Percentiles rank a stretch among this genome's conserved stretches.
Conservation (phyloP, 2,113 vertebrate genomes). For the Rhynchopsitta pachyrhyncha region DNA sequence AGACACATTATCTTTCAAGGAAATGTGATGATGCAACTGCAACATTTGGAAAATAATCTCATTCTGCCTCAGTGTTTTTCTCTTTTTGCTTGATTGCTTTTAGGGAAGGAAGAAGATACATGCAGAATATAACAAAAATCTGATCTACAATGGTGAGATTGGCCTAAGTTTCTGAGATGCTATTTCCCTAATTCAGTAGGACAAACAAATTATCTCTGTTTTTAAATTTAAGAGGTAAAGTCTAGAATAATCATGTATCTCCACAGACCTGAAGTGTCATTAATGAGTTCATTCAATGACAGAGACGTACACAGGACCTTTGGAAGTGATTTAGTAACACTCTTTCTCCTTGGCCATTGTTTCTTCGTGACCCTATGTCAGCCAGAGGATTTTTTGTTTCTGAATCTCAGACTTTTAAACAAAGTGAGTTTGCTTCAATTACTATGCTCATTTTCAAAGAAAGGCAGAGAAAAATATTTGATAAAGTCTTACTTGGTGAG, state of each 20-base stretch:
- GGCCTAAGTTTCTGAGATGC: not conserved
- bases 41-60: not conserved
- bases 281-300: not conserved
- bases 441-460: not conserved
- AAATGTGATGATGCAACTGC: not conserved
- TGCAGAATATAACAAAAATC: not conserved
- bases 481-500: not conserved
- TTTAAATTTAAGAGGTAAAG: not conserved
- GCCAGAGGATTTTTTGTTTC: not conserved
- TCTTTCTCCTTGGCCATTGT: not conserved
- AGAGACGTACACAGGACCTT: not conserved
- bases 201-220: not conserved
- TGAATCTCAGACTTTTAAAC: not conserved
- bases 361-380: not conserved
- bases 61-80: not conserved
- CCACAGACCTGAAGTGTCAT: not conserved
- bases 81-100: not conserved
- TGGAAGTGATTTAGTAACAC: not conserved
- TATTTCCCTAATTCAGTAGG: not conserved
- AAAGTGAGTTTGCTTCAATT: not conserved
- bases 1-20: not conserved
- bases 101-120: not conserved
- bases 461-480: not conserved
- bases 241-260: not conserved
- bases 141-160: not conserved